phyloP scores from a whole-genome alignment of 2,797 vertebrate genomes.

The Neomorphus geoffroyi region DNA sequence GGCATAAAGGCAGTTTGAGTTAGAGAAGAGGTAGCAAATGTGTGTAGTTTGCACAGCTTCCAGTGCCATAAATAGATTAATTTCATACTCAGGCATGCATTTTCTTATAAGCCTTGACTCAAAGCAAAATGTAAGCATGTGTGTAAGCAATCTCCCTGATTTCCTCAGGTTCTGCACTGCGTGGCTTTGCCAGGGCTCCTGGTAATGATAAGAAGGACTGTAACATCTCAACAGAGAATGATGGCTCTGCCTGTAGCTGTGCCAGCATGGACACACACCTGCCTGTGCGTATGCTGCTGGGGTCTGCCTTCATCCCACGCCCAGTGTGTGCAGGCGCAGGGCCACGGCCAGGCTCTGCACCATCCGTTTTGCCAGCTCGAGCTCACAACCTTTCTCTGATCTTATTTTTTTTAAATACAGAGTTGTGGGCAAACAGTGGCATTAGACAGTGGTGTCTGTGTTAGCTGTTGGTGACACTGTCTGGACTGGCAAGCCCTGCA shows the following conservation, averaged over 20 bases:
- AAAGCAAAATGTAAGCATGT: neutral
- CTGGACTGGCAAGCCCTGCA: neutral
- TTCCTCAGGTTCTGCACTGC: neutral
- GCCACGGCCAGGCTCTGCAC: neutral
- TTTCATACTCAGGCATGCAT: neutral
- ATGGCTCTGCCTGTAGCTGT: accelerated
- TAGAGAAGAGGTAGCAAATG: neutral
- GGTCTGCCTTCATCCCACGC: neutral
- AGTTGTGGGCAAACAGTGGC: neutral
- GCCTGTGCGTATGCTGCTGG: accelerated
- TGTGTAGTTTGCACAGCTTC: neutral
- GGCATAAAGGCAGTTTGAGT: neutral
- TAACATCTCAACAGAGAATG: neutral
- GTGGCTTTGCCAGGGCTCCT: neutral
- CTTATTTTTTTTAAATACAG: neutral
- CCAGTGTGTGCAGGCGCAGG: neutral
- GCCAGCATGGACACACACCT: accelerated
- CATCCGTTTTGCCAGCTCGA: accelerated
- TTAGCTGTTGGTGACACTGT: neutral
- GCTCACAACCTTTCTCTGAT: neutral
- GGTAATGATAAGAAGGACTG: neutral
- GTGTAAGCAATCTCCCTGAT: neutral
- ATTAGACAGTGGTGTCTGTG: neutral
- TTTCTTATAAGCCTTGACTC: neutral
- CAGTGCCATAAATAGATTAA: neutral